These are phyloP conservation scores for Tipula unca DNA, from an alignment of 2,888 invertebrate genomes.

Conservation along the genomic window DNA sequence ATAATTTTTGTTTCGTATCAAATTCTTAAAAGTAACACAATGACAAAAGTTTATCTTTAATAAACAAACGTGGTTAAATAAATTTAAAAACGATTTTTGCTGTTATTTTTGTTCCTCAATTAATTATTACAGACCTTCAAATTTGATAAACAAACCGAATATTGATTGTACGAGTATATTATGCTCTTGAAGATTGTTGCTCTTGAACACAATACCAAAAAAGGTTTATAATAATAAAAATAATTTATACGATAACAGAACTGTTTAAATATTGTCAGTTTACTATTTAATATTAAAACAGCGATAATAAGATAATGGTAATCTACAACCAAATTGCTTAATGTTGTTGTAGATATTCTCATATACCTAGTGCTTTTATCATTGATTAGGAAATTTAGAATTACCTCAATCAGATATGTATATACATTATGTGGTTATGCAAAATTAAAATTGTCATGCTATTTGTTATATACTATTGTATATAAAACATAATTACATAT, in stretches of 20 bases:
- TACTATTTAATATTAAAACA: not conserved
- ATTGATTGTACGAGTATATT: not conserved
- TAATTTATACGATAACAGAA: not conserved
- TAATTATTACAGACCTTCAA: not conserved
- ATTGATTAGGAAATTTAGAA: too few relatives aligned
- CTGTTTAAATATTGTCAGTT: not conserved
- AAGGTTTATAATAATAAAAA: not conserved
- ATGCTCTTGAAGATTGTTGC: not conserved
- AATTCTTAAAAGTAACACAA: not conserved
- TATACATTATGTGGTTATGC: too few relatives aligned
- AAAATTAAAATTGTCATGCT: not conserved
- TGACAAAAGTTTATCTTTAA: too few relatives aligned
- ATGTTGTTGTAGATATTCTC: not conserved
- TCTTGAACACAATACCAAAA: not conserved
- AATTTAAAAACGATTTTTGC: too few relatives aligned
- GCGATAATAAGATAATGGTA: not conserved
- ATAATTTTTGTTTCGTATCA: not conserved
- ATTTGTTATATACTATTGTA: not conserved
- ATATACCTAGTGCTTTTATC: too few relatives aligned
- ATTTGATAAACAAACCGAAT: not conserved
- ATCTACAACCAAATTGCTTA: not conserved
- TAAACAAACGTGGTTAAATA: too few relatives aligned
- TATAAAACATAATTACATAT: too few relatives aligned
- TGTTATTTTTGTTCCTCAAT: not conserved
- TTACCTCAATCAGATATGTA: too few relatives aligned